These are phyloP conservation scores for Danionella cerebrum DNA, from an alignment of 2,113 vertebrate species.

Conservation along the genomic window DNA sequence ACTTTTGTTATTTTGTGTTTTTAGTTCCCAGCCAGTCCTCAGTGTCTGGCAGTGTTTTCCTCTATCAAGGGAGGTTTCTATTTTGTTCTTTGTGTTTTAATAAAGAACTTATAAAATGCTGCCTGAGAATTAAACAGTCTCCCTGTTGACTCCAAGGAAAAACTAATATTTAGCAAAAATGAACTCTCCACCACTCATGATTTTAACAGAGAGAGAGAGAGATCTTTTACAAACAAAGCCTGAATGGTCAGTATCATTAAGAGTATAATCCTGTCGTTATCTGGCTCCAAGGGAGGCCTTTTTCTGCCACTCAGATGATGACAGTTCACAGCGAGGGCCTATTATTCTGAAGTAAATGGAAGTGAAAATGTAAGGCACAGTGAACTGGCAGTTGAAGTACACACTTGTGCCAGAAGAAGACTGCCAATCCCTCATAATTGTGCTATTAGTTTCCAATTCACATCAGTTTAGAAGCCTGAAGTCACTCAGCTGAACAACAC, in stretches of 20 bases:
- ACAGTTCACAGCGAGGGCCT: slow-evolving; percentile 38
- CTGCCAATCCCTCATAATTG: slow-evolving; percentile 55
- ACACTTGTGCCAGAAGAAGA: slow-evolving; percentile 39
- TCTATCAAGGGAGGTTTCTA: too few relatives aligned
- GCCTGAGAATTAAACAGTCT: too few relatives aligned
- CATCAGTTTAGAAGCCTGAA: slow-evolving; percentile 49
- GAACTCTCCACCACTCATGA: too few relatives aligned
- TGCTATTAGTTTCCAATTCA: slow-evolving; percentile 42
- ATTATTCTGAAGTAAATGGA: slow-evolving; percentile 38
- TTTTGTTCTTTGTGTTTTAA: too few relatives aligned
- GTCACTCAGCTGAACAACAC: slow-evolving; percentile 40
- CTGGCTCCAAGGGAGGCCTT: slow-evolving; percentile 26
- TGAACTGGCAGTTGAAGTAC: slow-evolving; percentile 42
- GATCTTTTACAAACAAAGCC: slow-evolving; percentile 36
- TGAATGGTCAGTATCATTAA: slow-evolving; percentile 25
- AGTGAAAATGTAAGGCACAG: slow-evolving; percentile 33
- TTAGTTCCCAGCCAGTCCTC: too few relatives aligned
- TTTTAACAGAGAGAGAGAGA: neutral
- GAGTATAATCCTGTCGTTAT: slow-evolving; percentile 41
- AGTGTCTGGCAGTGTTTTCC: too few relatives aligned
- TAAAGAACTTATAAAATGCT: too few relatives aligned
- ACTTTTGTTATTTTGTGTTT: too few relatives aligned
- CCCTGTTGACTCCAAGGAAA: too few relatives aligned
- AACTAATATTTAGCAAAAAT: too few relatives aligned
- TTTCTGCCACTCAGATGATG: slow-evolving; percentile 17